phyloP scores from a whole-genome alignment of 2,888 invertebrate genomes.

The Agonum fuliginosum region DNA sequence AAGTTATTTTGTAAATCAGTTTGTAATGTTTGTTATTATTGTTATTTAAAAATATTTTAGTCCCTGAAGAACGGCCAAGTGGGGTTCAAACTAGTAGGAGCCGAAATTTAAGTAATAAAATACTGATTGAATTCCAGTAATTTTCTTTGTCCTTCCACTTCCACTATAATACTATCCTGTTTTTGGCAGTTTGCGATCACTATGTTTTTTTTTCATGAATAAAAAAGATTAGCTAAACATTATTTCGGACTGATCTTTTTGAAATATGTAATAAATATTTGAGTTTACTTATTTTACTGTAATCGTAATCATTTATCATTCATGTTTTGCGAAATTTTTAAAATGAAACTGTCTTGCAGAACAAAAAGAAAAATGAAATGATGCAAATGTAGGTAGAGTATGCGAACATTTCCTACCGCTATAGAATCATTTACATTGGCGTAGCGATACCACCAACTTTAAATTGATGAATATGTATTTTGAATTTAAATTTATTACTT shows the following conservation, averaged over 20 bases:
- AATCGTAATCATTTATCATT: constrained; percentile 40
- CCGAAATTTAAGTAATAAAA: too few species aligned
- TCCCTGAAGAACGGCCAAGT: too few species aligned
- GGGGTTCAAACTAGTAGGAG: too few species aligned
- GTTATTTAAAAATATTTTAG: too few species aligned
- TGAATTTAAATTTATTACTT: constrained; percentile 34
- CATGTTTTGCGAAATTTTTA: constrained; percentile 19
- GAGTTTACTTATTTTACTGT: not conserved
- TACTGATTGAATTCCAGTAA: too few species aligned
- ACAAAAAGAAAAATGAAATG: constrained; percentile 26
- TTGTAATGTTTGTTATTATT: too few species aligned
- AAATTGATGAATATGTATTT: constrained; percentile 36
- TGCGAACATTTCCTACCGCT: constrained; percentile 22
- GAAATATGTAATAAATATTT: not conserved
- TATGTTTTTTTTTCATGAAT: too few species aligned
- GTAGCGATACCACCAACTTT: constrained; percentile 3
- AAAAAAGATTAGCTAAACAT: too few species aligned
- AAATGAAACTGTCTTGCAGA: constrained; percentile 40
- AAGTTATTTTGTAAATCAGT: too few species aligned
- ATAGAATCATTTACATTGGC: constrained; percentile 18
- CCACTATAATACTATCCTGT: too few species aligned
- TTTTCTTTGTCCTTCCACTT: too few species aligned
- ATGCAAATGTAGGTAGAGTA: constrained; percentile 20
- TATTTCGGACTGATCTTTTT: constrained; percentile 4
- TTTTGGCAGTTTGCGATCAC: too few species aligned